Conservation (phyloP, 2,113 vertebrate species). For the Gymnogyps californianus region DNA sequence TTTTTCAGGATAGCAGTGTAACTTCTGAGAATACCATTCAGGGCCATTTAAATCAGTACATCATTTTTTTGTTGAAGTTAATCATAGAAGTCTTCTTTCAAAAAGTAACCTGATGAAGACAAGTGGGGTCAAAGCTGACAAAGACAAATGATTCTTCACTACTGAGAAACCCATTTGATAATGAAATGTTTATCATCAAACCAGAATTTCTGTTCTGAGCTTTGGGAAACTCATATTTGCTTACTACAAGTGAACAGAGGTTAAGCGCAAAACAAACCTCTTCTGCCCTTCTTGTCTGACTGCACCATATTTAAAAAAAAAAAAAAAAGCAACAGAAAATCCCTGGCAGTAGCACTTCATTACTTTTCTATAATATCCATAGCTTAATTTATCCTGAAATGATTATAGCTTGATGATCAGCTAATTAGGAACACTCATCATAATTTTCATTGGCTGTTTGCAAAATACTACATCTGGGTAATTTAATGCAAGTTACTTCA, state of each 20-base stretch:
- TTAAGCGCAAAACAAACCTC: constrained; percentile 22
- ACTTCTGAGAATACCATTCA: neutral
- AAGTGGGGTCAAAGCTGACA: constrained; percentile 6
- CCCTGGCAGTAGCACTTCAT: constrained; percentile 46
- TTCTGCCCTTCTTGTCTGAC: constrained; percentile 32
- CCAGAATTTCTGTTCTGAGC: neutral
- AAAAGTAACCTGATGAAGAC: constrained; percentile 37
- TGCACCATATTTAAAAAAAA: neutral
- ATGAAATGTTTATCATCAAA: constrained; percentile 11
- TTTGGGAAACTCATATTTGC: constrained; percentile 28
- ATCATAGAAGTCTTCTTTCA: constrained; percentile 7
- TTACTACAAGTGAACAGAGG: constrained; percentile 3
- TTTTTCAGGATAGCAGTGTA: neutral
- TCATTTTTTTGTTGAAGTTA: neutral
- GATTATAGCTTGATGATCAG: constrained; percentile 75
- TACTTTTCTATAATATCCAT: constrained; percentile 70
- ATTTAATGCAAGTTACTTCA: constrained; percentile 72
- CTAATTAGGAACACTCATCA: constrained; percentile 79
- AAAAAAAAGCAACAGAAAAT: neutral
- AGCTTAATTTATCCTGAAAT: constrained; percentile 76
- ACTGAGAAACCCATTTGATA: neutral
- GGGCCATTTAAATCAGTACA: neutral
- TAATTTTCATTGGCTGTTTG: constrained; percentile 76
- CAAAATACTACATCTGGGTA: constrained; percentile 74
- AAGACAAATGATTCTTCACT: neutral